Evolutionary conservation across 2,113 vertebrate genomes (phyloP), one percentile per base, ranked within the genome.

Genomic region (Myotis brandtii): DNA sequence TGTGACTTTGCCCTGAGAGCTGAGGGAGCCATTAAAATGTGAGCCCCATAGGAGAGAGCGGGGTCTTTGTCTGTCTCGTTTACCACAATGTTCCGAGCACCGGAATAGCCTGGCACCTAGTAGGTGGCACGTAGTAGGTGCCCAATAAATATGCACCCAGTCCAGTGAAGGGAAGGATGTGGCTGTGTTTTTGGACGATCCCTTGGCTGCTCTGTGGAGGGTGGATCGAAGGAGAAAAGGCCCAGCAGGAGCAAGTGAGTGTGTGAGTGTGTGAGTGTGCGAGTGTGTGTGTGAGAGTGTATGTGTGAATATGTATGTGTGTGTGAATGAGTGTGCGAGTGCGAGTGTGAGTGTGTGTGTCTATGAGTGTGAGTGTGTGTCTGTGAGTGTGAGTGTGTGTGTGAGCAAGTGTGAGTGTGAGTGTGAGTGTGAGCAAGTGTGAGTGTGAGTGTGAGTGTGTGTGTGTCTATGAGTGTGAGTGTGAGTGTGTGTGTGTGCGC

Each of bases 401-500:
- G 37, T 37, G 37, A 37, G 43, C 14, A 12, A 1, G 14, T 50
- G 48, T 50, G 48, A 4, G 43, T 14, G 48, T 48, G 37, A 3
- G 48, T 48, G 48, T 48, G 12, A 13, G 48, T 13, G 48, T 14
- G 10, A 13, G 40, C 40, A 40, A 2, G 46, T 46, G 46, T 2
- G 46, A 46, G 48, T 13, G 3, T 48, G 0, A 82, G 27, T 9
- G n/a, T 50, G 30, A 43, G 34, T 30, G 6, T 50, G 59, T n/a
- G 30, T 18, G 32, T 54, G 37, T 16, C 9, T 59, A 37, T 23
- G n/a, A 9, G 16, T 6, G 52, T 0, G 59, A 10, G 13, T 16
- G 34, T 2, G 0, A 25, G 25, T 17, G 11, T 30, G 23, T 25
- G 27, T 3, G 5, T 13, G 40, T 2, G 7, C 5, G 25, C 8